These are phyloP conservation scores for Calameuta idolon DNA, from an alignment of 2,888 invertebrate genomes.

Conservation along the genomic window DNA sequence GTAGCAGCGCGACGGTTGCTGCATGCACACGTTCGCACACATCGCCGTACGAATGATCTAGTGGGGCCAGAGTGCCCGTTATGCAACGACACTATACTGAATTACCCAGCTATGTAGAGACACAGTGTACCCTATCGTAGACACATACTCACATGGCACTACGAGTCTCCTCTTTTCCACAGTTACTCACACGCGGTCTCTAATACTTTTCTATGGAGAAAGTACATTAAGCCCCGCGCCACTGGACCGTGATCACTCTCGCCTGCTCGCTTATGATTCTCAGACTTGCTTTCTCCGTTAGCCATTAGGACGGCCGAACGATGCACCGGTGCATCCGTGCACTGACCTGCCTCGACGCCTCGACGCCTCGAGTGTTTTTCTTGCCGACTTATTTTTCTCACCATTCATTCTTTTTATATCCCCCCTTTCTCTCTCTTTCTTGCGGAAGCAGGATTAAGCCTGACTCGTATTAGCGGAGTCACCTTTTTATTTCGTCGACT, in stretches of 20 bases:
- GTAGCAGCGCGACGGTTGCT: neutral
- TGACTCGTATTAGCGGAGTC: neutral
- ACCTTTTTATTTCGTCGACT: neutral
- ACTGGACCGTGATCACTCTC: conserved; percentile 51
- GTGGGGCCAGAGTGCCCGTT: neutral
- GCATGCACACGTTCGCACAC: neutral
- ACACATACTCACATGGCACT: conserved; percentile 10
- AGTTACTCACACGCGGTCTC: neutral
- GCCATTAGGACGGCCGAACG: conserved; percentile 23
- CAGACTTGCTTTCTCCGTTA: conserved; percentile 47
- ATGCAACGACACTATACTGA: conserved; percentile 38
- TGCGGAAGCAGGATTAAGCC: neutral
- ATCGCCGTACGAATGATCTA: neutral
- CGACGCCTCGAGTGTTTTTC: neutral
- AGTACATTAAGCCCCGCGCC: conserved; percentile 39
- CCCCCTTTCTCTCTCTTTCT: neutral
- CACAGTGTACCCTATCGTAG: neutral
- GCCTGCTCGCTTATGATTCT: conserved; percentile 26
- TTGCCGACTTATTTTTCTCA: neutral
- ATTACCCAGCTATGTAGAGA: conserved; percentile 34
- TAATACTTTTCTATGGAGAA: conserved; percentile 38
- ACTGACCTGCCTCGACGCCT: conserved; percentile 51
- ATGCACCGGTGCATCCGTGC: conserved; percentile 34
- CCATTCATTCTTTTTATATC: neutral
- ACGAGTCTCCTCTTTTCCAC: conserved; percentile 13